These are phyloP conservation scores for Trogon surrucura DNA, from an alignment of 2,113 vertebrate genomes.

Conservation along the genomic window DNA sequence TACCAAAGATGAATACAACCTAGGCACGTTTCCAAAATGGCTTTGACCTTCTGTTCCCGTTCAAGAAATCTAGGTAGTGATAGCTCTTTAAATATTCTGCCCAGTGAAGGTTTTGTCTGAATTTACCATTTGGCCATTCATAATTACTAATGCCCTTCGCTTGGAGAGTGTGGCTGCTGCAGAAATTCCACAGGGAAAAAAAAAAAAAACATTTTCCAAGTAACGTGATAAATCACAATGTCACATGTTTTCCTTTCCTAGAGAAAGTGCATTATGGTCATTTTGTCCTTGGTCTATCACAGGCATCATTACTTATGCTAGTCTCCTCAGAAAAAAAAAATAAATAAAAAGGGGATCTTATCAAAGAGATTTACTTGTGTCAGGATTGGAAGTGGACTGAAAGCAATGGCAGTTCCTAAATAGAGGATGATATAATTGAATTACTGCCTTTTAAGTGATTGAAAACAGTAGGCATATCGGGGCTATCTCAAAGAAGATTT, in stretches of 20 bases:
- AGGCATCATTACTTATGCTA: constrained; percentile 74
- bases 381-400: constrained; percentile 74
- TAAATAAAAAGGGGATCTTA: constrained; percentile 69
- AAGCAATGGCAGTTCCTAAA: constrained; percentile 74
- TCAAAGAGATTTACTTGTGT: constrained; percentile 80
- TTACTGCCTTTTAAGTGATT: constrained; percentile 84
- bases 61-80: not conserved
- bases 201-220: constrained; percentile 52
- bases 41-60: not conserved
- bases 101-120: not conserved
- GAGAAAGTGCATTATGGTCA: constrained; percentile 65
- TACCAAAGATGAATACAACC: not conserved
- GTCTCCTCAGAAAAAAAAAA: constrained; percentile 49
- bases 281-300: constrained; percentile 73
- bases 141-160: not conserved
- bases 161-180: not conserved
- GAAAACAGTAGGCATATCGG: constrained; percentile 77
- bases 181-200: constrained; percentile 36
- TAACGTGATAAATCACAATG: constrained; percentile 36
- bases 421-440: constrained; percentile 75
- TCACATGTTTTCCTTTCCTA: constrained; percentile 48
- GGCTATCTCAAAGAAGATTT: constrained; percentile 73
- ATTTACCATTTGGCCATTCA: not conserved
- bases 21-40: constrained; percentile 6
- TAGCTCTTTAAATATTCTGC: not conserved